Conservation (phyloP, 1,140 invertebrate genomes). For the Bursaphelenchus mucronatus region DNA sequence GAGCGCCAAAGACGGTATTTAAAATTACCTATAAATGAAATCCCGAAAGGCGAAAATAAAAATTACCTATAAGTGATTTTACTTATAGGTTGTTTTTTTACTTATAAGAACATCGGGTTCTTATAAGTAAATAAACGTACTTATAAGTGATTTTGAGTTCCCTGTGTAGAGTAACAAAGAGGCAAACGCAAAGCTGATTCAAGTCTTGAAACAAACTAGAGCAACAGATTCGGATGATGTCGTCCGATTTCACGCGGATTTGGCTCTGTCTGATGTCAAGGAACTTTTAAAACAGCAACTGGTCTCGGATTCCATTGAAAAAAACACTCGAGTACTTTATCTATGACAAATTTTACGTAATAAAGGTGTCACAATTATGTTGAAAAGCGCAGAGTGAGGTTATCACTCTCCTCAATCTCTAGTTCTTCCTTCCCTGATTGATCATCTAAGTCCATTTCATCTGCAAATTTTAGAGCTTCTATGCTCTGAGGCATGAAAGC, state of each 20-base stretch:
- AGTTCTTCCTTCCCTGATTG: conserved; percentile 3
- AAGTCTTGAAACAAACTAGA: conserved; percentile 25
- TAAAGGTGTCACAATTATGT: too few species aligned
- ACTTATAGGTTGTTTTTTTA: conserved; percentile 8
- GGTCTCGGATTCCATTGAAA: conserved; percentile 7
- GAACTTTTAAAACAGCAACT: conserved; percentile 22
- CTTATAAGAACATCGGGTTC: conserved; percentile 10
- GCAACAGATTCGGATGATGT: conserved; percentile 37
- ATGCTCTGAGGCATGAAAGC: conserved; percentile 60
- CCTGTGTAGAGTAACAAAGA: conserved; percentile 30
- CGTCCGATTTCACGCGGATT: conserved; percentile 46
- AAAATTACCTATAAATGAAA: too few species aligned
- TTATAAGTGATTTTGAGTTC: conserved; percentile 36
- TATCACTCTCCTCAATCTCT: too few species aligned
- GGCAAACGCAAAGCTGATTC: conserved; percentile 5
- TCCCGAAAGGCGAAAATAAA: too few species aligned
- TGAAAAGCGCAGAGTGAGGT: too few species aligned
- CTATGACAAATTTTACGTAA: not conserved
- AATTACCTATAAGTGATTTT: conserved; percentile 23
- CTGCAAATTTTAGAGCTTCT: conserved; percentile 57
- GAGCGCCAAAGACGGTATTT: too few species aligned
- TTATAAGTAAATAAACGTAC: conserved; percentile 17
- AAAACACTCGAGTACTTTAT: conserved; percentile 15
- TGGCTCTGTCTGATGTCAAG: conserved; percentile 44
- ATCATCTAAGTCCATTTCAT: conserved; percentile 52